Percentiles rank a stretch among this genome's conserved stretches.
Conservation (phyloP, 2,888 invertebrate genomes). For the Monoplex corrugatus region DNA sequence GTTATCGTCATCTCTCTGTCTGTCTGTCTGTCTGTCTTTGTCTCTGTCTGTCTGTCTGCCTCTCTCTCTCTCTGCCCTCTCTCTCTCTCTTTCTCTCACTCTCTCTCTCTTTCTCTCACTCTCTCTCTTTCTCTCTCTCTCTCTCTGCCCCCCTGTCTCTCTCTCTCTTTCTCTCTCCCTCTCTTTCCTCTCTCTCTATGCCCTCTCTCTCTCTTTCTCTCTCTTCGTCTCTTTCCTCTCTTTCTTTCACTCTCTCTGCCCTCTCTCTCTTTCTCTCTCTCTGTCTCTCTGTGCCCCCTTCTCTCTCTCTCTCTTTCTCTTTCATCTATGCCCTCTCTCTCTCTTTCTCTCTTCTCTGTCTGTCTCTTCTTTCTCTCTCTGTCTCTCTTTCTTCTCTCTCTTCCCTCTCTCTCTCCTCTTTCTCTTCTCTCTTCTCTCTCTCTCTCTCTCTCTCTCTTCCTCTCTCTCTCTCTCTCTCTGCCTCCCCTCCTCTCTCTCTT, state of each 20-base stretch:
- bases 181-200: not conserved
- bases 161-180: not conserved
- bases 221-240: not conserved
- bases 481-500: not conserved
- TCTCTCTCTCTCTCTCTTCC: not conserved
- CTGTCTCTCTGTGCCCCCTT: not conserved
- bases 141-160: no score
- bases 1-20: no score
- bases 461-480: not conserved
- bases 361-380: not conserved
- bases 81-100: not conserved
- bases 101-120: not conserved
- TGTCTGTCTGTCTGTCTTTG: no score
- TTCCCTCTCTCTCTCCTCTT: not conserved
- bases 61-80: no score
- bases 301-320: not conserved
- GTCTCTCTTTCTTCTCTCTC: not conserved
- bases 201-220: not conserved
- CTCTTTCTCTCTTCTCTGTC: not conserved
- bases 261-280: not conserved
- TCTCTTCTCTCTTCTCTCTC: not conserved
- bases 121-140: no score
- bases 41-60: no score
- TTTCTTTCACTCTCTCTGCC: not conserved
- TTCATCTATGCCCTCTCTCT: no score